Base-by-base conservation (phyloP, 1,140 invertebrate genomes). In the Drosophila willistoni region DNA sequence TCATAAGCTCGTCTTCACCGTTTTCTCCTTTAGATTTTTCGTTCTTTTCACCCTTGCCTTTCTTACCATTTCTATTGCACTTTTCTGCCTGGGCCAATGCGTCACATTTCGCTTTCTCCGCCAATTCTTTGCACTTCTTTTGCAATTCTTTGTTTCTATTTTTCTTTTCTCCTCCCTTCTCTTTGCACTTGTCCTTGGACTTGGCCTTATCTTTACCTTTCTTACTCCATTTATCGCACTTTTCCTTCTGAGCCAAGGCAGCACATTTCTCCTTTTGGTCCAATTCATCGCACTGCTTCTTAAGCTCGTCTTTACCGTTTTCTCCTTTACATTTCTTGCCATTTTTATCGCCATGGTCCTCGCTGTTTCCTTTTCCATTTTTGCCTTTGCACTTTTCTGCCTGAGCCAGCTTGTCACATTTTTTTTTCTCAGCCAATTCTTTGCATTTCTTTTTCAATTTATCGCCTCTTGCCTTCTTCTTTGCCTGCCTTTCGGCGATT, bases 391-490 rank as follows among this genome's bases (percentile, higher is more conserved):
- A 63, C 63, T 13, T 68, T 41, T 51, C 59, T 17, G 10, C 12
- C 14, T 75, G 14, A 10, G 51, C 68, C 22, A 47, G n/a, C 44
- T 69, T 39, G n/a, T 59, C n/a, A 3, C 73, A 64, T 14, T 56
- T n/a, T 4, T n/a, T 5, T 14, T 29, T 33, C 54, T 56, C 10
- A 17, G 22, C 56, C 14, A 22, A 22, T 51, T 36, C 17, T 19
- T 36, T 25, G 25, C 29, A n/a, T 19, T 57, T 57, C 25, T 14
- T 10, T 34, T 41, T 42, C 10, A 42, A 19, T 44, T 62, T 44
- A 9, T 17, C 10, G 7, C 42, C 36, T 17, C 42, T 57, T 57
- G 6, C n/a, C 14, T 29, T 59, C 3, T 56, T 59, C 7, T 56
- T 56, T 56, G 3, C 3, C 14, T 29, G 14, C 7, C 7, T 36